phyloP scores from a whole-genome alignment of 1,140 invertebrate genomes.

The Liolophura sinensis region DNA sequence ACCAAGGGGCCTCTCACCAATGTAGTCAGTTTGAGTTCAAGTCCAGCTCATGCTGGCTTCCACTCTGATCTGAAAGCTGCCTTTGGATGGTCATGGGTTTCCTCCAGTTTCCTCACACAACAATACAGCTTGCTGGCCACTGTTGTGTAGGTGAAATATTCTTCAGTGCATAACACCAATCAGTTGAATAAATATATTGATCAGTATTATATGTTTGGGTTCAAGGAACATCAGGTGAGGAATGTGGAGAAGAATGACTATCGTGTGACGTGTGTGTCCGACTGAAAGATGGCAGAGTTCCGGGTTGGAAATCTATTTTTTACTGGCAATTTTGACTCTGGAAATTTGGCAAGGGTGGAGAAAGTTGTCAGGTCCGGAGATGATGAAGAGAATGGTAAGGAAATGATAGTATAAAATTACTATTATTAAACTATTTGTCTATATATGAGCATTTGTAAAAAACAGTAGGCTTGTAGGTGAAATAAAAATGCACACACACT shows the following conservation, averaged over 20 bases:
- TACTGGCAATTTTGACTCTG: slow-evolving; percentile 76
- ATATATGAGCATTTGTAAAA: not conserved
- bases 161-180: not conserved
- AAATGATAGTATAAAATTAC: not conserved
- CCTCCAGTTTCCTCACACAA: no score
- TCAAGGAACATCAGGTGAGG: not conserved
- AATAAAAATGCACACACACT: not conserved
- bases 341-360: slow-evolving; percentile 80
- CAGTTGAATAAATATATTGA: no score
- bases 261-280: not conserved
- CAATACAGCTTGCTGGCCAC: not conserved
- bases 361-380: slow-evolving; percentile 50
- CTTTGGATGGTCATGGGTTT: not conserved
- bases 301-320: slow-evolving; percentile 49
- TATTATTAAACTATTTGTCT: not conserved
- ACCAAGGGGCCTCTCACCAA: no score
- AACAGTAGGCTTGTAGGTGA: not conserved
- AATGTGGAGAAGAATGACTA: not conserved
- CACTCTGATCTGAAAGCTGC: no score
- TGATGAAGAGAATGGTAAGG: slow-evolving; percentile 32
- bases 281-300: slow-evolving; percentile 37
- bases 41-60: no score
- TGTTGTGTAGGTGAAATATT: not conserved
- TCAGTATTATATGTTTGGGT: not conserved
- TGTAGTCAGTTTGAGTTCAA: no score